Percentiles rank a stretch among this genome's conserved stretches.
These are phyloP conservation scores for Plecturocebus donacophilus DNA, from an alignment of 2,113 vertebrate species.

Conservation along the genomic window DNA sequence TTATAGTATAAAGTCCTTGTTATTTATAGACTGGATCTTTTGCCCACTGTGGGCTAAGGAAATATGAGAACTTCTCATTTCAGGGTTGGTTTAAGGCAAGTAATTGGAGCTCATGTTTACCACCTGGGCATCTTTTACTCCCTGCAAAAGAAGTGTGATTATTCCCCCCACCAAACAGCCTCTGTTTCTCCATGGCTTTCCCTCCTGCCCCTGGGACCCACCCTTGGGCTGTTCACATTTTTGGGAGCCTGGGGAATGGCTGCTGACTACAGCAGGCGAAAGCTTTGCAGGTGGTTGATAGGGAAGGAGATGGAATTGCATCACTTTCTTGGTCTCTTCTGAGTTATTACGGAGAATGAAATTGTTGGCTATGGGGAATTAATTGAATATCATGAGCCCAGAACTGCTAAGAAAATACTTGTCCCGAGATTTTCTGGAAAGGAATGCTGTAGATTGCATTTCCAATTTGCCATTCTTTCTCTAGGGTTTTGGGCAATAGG, in stretches of 20 bases:
- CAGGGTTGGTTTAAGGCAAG: constrained; percentile 40
- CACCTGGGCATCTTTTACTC: constrained; percentile 38
- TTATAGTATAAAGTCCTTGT: not conserved
- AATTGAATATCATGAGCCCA: not conserved
- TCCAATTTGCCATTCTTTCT: not conserved
- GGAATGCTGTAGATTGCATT: not conserved
- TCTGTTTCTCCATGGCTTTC: not conserved
- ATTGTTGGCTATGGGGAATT: constrained; percentile 36
- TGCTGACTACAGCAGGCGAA: not conserved
- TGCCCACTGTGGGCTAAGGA: not conserved
- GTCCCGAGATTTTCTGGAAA: constrained; percentile 4
- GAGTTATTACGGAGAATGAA: constrained; percentile 46
- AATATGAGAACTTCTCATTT: constrained; percentile 6
- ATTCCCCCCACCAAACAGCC: not conserved
- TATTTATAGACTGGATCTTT: not conserved
- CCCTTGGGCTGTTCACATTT: not conserved
- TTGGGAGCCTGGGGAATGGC: constrained; percentile 49
- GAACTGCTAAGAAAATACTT: constrained; percentile 27
- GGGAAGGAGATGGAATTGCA: constrained; percentile 47
- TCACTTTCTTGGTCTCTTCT: constrained; percentile 66
- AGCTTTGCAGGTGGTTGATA: constrained; percentile 46
- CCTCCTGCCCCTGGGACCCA: not conserved
- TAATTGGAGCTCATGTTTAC: constrained; percentile 50
- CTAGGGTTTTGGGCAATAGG: not conserved
- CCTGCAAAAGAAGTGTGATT: constrained; percentile 17